A percentile compares a stretch with the other conserved stretches of the same genome.
Conservation (phyloP, 2,888 invertebrate species). For the Glaucopsyche alexis region DNA sequence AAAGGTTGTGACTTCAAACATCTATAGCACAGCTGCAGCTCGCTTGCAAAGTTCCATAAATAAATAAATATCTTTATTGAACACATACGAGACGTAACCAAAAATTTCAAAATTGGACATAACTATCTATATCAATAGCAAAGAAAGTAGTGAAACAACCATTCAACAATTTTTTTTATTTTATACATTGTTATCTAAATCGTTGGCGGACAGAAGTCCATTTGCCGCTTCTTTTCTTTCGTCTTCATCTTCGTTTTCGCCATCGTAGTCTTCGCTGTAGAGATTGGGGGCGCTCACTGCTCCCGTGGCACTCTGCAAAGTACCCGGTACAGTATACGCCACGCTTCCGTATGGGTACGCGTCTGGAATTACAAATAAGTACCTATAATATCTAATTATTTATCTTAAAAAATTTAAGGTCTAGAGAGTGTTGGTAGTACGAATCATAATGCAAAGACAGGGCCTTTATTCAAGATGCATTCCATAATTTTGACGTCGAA, state of each 20-base stretch:
- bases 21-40: too few relatives aligned
- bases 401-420: too few relatives aligned
- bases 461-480: too few relatives aligned
- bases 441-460: too few relatives aligned
- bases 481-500: too few relatives aligned
- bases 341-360: constrained; percentile 36
- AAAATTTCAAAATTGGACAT: too few relatives aligned
- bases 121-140: background rate
- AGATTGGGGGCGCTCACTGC: constrained; percentile 20
- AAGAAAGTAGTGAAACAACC: background rate
- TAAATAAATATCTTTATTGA: too few relatives aligned
- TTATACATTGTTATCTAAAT: background rate
- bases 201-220: constrained; percentile 5
- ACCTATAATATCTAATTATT: background rate
- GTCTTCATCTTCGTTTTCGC: constrained; percentile 31
- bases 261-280: constrained; percentile 29
- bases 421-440: too few relatives aligned
- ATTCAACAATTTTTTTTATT: background rate
- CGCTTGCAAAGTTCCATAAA: too few relatives aligned
- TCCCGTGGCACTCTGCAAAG: constrained; percentile 31
- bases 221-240: constrained; percentile 2
- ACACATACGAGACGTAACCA: too few relatives aligned
- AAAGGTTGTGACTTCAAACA: too few relatives aligned
- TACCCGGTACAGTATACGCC: constrained; percentile 37
- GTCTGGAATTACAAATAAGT: constrained; percentile 31